Conservation (phyloP, 2,888 invertebrate species). For the Meandrusa payeni region DNA sequence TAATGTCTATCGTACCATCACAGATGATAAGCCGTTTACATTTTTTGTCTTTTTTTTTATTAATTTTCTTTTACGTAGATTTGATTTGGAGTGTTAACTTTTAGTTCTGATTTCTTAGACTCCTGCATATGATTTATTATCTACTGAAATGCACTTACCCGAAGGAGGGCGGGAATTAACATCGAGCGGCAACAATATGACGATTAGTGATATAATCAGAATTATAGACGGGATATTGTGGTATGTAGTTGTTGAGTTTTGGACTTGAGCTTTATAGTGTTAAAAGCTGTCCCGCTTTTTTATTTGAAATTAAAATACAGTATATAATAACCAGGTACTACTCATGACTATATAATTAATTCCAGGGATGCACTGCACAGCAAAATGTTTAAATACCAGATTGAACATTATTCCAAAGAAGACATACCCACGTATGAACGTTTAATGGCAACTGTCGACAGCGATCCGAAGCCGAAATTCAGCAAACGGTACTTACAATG, state of each 20-base stretch:
- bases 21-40: too few relatives aligned
- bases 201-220: conserved; percentile 52
- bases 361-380: conserved; percentile 68
- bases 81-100: not conserved
- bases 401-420: conserved; percentile 60
- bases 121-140: conserved; percentile 21
- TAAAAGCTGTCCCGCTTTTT: too few relatives aligned
- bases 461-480: conserved; percentile 43
- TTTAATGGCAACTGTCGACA: conserved; percentile 46
- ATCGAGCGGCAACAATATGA: conserved; percentile 53
- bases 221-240: conserved; percentile 68
- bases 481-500: conserved; percentile 58
- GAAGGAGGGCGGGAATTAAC: conserved; percentile 16
- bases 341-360: conserved; percentile 15
- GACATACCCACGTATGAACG: conserved; percentile 61
- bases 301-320: not conserved
- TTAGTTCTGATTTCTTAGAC: conserved; percentile 16
- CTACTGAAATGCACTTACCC: conserved; percentile 16
- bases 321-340: not conserved
- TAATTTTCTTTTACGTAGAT: too few relatives aligned
- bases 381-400: conserved; percentile 65
- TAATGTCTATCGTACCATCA: too few relatives aligned
- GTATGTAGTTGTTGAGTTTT: too few relatives aligned
- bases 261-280: too few relatives aligned
- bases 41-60: too few relatives aligned